Conservation (phyloP, 2,113 vertebrate species). For the Pyxicephalus adspersus region DNA sequence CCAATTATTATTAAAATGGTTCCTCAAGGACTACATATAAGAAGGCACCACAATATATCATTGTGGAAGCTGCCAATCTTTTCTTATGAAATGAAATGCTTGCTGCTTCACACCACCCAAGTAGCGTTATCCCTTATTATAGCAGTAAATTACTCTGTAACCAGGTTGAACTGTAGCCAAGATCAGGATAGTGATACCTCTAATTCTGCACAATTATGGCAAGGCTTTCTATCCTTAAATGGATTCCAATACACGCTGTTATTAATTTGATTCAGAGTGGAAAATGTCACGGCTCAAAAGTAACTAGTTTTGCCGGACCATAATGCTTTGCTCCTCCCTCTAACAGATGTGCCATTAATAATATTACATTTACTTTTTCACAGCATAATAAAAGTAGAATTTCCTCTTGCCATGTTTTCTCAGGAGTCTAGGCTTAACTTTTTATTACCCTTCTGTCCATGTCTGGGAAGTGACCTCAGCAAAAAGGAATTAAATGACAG, state of each 20-base stretch:
- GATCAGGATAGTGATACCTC: conserved; percentile 47
- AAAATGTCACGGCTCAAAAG: background rate
- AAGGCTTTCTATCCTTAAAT: conserved; percentile 47
- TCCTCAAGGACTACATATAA: conserved; percentile 51
- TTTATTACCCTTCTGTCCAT: conserved; percentile 9
- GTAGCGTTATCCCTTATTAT: conserved; percentile 55
- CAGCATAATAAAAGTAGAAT: background rate
- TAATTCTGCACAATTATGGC: conserved; percentile 54
- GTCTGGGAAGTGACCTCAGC: conserved; percentile 19
- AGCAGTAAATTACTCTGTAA: conserved; percentile 49
- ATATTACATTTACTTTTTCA: background rate
- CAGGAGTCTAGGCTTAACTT: conserved; percentile 18
- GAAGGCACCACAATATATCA: conserved; percentile 54
- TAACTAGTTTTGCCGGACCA: conserved; percentile 19
- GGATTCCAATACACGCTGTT: conserved; percentile 47
- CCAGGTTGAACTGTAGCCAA: conserved; percentile 52
- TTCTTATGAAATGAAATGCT: conserved; percentile 53
- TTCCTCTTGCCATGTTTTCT: conserved; percentile 8
- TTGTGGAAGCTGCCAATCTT: conserved; percentile 57
- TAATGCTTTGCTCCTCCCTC: background rate
- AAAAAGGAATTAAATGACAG: background rate
- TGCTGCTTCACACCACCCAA: conserved; percentile 53
- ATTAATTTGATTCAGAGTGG: conserved; percentile 30
- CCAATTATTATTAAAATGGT: conserved; percentile 57
- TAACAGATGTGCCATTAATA: background rate